A percentile compares a stretch with the other conserved stretches of the same genome.
Evolutionary conservation across 2,888 invertebrate genomes (phyloP).

Genomic region (Tetheella fluctuosa): DNA sequence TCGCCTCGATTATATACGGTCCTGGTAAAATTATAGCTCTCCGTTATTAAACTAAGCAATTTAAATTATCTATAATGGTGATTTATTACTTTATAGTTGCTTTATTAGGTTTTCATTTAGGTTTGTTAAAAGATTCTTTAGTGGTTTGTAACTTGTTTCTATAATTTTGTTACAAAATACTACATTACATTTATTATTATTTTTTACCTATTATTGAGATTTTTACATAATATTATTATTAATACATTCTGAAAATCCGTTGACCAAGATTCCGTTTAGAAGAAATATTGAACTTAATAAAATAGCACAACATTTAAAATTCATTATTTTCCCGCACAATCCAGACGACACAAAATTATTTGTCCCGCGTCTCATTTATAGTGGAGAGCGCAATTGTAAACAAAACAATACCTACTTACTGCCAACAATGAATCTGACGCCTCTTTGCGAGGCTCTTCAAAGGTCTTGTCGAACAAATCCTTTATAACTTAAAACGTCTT

Average conservation of each 20-base stretch:
- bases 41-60: slow-evolving; percentile 32
- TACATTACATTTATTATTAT: too few species aligned
- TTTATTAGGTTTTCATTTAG: background rate
- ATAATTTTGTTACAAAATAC: too few species aligned
- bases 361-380: slow-evolving; percentile 47
- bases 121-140: background rate
- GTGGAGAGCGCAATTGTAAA: slow-evolving; percentile 48
- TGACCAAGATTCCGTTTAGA: too few species aligned
- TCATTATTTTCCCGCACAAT: background rate
- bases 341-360: slow-evolving; percentile 23
- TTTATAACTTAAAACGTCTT: slow-evolving; percentile 62
- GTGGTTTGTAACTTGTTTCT: too few species aligned
- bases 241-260: too few species aligned
- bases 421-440: slow-evolving; percentile 48
- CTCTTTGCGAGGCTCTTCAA: slow-evolving; percentile 49
- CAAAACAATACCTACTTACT: slow-evolving; percentile 57
- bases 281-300: background rate
- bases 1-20: slow-evolving; percentile 32
- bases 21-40: slow-evolving; percentile 36
- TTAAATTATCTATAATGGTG: slow-evolving; percentile 24
- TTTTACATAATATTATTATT: too few species aligned
- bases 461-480: slow-evolving; percentile 60
- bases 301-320: background rate
- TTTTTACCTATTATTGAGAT: too few species aligned
- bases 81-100: background rate